Percentiles rank a stretch among this genome's conserved stretches.
These are phyloP conservation scores for Chrysopilus asiliformis DNA, from an alignment of 2,888 invertebrate genomes.

Conservation along the genomic window DNA sequence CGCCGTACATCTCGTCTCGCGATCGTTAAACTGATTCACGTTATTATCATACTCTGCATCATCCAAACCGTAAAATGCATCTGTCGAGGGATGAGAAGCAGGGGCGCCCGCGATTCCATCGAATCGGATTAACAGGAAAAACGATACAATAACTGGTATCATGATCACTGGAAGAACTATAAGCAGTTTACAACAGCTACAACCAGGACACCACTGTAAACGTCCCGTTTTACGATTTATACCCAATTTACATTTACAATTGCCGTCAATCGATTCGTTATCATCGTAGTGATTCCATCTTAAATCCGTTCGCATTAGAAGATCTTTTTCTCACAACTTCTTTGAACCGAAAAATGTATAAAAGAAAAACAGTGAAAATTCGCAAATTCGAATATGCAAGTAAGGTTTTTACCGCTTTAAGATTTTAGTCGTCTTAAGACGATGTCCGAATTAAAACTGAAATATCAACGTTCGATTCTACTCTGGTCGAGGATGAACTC, in stretches of 20 bases:
- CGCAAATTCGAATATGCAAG: no score
- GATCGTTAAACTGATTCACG: conserved; percentile 12
- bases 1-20: conserved; percentile 24
- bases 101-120: conserved; percentile 19
- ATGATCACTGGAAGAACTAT: conserved; percentile 32
- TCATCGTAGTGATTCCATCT: conserved; percentile 8
- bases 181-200: conserved; percentile 32
- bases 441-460: no score
- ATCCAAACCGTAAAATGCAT: not conserved
- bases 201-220: conserved; percentile 35
- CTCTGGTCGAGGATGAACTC: no score
- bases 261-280: conserved; percentile 13
- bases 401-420: no score
- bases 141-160: conserved; percentile 30
- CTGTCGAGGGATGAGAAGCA: no score
- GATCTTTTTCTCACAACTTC: no score
- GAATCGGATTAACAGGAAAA: conserved; percentile 29
- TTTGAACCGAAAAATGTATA: no score
- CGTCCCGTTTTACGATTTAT: conserved; percentile 32
- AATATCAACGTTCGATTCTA: no score
- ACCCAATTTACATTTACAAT: conserved; percentile 22
- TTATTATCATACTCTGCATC: not conserved
- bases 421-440: no score
- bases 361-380: no score
- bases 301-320: no score